These are phyloP conservation scores for Meleagris gallopavo DNA, from an alignment of 2,113 vertebrate species.

Conservation along the genomic window DNA sequence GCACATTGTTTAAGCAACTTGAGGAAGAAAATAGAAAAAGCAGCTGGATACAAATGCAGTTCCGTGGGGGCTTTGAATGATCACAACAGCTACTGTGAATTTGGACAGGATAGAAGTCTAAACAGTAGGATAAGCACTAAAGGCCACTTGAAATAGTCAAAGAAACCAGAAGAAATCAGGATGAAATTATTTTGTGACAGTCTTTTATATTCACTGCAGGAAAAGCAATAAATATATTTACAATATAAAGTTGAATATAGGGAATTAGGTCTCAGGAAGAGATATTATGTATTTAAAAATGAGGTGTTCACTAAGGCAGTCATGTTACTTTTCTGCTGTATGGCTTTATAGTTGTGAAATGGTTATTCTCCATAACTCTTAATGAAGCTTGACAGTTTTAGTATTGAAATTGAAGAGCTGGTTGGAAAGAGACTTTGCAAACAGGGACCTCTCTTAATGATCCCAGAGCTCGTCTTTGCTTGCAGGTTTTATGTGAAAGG, in stretches of 20 bases:
- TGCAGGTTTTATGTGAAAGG: slow-evolving; percentile 25
- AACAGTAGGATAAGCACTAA: too few species aligned
- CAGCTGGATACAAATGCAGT: neutral
- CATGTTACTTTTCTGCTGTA: slow-evolving; percentile 21
- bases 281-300: slow-evolving; percentile 40
- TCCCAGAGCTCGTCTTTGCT: slow-evolving; percentile 65
- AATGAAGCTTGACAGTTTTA: slow-evolving; percentile 72
- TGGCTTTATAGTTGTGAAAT: slow-evolving; percentile 59
- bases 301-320: neutral
- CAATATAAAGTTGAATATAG: neutral
- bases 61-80: neutral
- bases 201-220: too few species aligned
- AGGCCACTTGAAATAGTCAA: too few species aligned
- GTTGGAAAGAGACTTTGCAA: slow-evolving; percentile 52
- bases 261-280: slow-evolving; percentile 37
- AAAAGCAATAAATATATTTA: too few species aligned
- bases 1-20: neutral
- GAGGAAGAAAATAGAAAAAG: neutral
- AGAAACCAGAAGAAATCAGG: too few species aligned
- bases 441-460: slow-evolving; percentile 57
- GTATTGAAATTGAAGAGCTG: slow-evolving; percentile 52
- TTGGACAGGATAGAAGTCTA: too few species aligned
- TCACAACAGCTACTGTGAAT: too few species aligned
- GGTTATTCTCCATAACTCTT: slow-evolving; percentile 66
- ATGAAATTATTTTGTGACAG: too few species aligned